These are phyloP conservation scores for Calycopis cecrops DNA, from an alignment of 1,140 invertebrate species.

Conservation along the genomic window DNA sequence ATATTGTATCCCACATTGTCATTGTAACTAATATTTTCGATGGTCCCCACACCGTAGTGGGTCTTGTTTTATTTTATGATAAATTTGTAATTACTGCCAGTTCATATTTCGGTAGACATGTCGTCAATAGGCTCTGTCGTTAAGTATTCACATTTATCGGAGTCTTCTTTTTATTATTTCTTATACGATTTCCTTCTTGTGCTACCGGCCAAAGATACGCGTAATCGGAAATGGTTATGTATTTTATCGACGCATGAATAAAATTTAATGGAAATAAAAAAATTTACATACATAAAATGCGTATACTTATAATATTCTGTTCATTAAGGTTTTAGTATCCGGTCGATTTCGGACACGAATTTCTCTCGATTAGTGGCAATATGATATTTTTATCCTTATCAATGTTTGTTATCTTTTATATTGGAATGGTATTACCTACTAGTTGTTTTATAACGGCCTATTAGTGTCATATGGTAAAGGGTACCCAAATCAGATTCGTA, in stretches of 20 bases:
- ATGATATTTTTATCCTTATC: background rate
- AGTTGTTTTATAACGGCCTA: background rate
- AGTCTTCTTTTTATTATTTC: background rate
- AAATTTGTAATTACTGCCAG: conserved; percentile 29
- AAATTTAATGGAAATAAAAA: background rate
- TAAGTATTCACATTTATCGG: conserved; percentile 6
- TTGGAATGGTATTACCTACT: background rate
- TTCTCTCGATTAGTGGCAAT: background rate
- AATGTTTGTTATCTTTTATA: background rate
- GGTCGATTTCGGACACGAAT: background rate
- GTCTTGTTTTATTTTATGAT: conserved; percentile 27
- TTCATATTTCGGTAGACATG: conserved; percentile 20
- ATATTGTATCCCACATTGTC: conserved; percentile 10
- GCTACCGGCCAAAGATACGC: conserved; percentile 1
- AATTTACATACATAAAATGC: conserved; percentile 5
- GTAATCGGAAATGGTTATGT: conserved; percentile 1
- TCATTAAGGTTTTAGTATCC: conserved; percentile 1
- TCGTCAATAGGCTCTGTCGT: conserved; percentile 18
- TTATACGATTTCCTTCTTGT: background rate
- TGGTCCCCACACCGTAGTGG: conserved; percentile 26
- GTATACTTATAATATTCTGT: background rate
- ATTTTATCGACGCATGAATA: conserved; percentile 4
- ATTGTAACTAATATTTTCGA: conserved; percentile 15
- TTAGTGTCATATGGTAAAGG: no score
- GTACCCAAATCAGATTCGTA: no score